Percentiles rank a stretch among this genome's conserved stretches.
These are phyloP conservation scores for Trematomus loennbergii DNA, from an alignment of 2,113 vertebrate genomes.

Conservation along the genomic window DNA sequence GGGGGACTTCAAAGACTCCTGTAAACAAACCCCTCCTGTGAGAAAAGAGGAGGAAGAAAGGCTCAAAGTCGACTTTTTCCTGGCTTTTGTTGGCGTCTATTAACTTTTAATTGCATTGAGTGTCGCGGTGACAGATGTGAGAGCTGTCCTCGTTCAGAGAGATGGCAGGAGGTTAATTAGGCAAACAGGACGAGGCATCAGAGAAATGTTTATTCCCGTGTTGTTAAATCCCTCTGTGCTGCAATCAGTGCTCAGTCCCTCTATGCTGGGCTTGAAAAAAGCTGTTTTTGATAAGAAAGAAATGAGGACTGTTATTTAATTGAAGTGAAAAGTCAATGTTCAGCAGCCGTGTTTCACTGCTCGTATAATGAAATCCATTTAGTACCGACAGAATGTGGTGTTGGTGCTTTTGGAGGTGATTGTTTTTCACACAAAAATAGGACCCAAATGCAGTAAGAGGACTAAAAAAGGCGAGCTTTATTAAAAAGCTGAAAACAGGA, in stretches of 20 bases:
- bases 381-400: neutral
- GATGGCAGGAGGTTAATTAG: conserved; percentile 68
- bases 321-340: conserved; percentile 3
- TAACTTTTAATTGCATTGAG: conserved; percentile 81
- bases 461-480: too few relatives aligned
- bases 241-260: conserved; percentile 52
- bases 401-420: neutral
- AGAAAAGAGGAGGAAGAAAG: conserved; percentile 59
- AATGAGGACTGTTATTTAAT: conserved; percentile 16
- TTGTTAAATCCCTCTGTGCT: conserved; percentile 2
- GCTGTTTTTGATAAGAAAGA: conserved; percentile 45
- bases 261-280: conserved; percentile 41
- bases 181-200: conserved; percentile 54
- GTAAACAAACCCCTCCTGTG: conserved; percentile 77
- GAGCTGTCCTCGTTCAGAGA: conserved; percentile 38
- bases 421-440: neutral
- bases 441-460: too few relatives aligned
- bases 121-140: conserved; percentile 73
- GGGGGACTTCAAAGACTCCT: conserved; percentile 77
- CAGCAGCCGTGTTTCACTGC: neutral
- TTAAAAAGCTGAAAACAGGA: too few relatives aligned
- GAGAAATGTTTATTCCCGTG: conserved; percentile 65
- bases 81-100: conserved; percentile 63
- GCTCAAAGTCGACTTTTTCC: conserved; percentile 54
- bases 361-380: neutral